Conservation (phyloP, 92 coral and sea anemone genomes). For the Epizoanthus scotinus region DNA sequence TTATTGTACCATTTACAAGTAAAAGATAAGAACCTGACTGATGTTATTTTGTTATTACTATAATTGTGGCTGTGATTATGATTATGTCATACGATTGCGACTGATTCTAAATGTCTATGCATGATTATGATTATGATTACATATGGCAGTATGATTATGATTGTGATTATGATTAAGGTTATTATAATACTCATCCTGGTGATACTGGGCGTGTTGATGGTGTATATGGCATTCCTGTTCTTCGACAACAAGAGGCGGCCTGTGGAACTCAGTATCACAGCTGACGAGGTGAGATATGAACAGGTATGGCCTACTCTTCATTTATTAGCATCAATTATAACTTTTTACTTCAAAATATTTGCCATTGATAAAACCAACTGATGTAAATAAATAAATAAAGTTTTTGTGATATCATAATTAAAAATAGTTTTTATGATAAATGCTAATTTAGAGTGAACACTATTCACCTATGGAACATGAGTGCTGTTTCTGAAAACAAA, state of each 20-base stretch:
- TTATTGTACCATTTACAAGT: no score
- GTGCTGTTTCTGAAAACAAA: no score
- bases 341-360: no score
- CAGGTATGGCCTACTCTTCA: conserved; percentile 13
- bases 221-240: conserved; percentile 77
- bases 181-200: conserved; percentile 88
- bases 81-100: not conserved
- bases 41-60: not conserved
- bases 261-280: conserved; percentile 72
- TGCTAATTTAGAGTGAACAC: no score
- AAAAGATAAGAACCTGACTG: no score
- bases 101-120: not conserved
- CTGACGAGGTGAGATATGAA: conserved; percentile 71
- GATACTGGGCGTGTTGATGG: conserved; percentile 58
- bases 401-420: no score
- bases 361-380: no score
- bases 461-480: no score
- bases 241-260: conserved; percentile 79
- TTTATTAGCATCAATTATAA: not conserved
- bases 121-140: not conserved
- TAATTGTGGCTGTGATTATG: not conserved
- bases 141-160: not conserved
- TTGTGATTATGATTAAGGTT: conserved; percentile 51
- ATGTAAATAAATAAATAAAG: no score
- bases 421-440: no score